Base-by-base conservation (phyloP, 2,888 invertebrate genomes). In the Anorthoa munda region DNA sequence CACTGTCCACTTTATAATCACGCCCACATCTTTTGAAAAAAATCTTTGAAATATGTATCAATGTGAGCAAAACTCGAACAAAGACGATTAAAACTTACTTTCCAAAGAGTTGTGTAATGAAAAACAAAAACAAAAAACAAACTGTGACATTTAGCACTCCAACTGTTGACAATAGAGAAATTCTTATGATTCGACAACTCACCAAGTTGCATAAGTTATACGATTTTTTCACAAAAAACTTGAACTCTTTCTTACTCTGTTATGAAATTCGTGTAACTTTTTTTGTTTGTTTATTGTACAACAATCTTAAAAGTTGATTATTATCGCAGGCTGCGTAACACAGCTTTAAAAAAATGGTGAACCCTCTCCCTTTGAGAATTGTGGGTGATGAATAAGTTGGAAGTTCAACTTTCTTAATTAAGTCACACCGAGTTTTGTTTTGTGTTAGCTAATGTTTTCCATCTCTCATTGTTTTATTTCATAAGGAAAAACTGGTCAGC, bases 221-320 rank as follows among this genome's bases (percentile, higher is more conserved):
- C 11, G 17, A 67, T 59, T 26, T 64, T 67, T 31, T 21, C 17
- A 58, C n/a, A 51, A 51, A 65, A 72, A 82, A 70, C 50, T 63
- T 65, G 39, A 39, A 39, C 23, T 51, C 46, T 50, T 71, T 67
- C 46, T 26, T 70, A 39, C 39, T 70, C 45, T 39, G 58, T 82
- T 66, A 77, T 72, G 81, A 81, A 87, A 86, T 81, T 63, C 12
- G 51, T 60, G 69, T 82, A 77, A 82, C 75, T 78, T 82, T 53
- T 63, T 39, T 39, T 39, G 39, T 39, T 59, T 61, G 72, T 60
- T 63, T 59, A 67, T 77, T 81, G 73, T 55, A 58, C 63, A 80
- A 58, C 63, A 80, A 83, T 79, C 45, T n/a, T n/a, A 72, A 69
- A 72, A 67, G 66, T 67, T 39, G 66, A 79, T 73, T 79, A 77